Evolutionary conservation across 2,797 vertebrate species (phyloP), one percentile per base, ranked within the genome.

Genomic region (Danio kyathit): DNA sequence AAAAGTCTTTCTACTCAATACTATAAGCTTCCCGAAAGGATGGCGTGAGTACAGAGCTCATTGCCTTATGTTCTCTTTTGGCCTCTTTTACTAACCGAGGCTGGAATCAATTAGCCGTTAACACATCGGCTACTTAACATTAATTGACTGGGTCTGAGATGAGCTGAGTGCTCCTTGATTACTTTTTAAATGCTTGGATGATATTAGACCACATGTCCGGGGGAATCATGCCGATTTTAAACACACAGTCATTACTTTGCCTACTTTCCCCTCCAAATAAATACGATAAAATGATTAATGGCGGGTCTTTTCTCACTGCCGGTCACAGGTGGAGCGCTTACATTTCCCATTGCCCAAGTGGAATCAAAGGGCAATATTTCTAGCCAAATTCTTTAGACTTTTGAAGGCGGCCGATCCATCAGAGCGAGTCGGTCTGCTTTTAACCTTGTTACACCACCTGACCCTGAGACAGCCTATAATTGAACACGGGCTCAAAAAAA

Each of bases 121-220:
- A 77, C 63, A 73, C 83, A 74, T 64, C 0, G 60, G 21, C 59
- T 61, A 71, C 69, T 90, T 87, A 86, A 71, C 85, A 83, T 86
- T 84, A 86, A 90, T 89, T 82, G 86, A 89, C 85, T 86, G 74
- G 11, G 54, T 85, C 44, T 87, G 76, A 89, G 84, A 90, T 83
- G 71, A 77, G 72, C 65, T 80, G 63, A 85, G 85, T 85, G 51
- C 73, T 76, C 74, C 81, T 85, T 81, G 81, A 86, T 87, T 81
- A 76, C 29, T 51, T 56, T 85, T 80, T 84, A 82, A 80, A 80
- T 59, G 70, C 79, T 74, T 64, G 64, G 43, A 75, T 74, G 54
- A 70, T 80, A 83, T 74, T 54, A 81, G 74, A 85, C 43, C 48
- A 71, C 57, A 77, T 46, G 57, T 49, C 66, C 64, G 5, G 29